Base-by-base conservation (phyloP, 1,140 invertebrate species). In the Aleiodes sp. region DNA sequence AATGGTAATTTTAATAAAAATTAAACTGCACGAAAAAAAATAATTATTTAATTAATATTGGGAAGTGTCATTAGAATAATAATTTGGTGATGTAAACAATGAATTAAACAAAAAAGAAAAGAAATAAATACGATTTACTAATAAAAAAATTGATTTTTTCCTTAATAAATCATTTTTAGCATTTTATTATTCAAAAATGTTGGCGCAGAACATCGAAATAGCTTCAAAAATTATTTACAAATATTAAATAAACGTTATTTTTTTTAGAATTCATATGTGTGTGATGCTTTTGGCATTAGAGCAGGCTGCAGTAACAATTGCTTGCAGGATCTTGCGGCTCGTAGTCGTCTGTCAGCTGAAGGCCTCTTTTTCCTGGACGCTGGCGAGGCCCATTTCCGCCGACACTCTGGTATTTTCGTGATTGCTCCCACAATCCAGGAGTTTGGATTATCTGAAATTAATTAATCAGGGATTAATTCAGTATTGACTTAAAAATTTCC, bases 381-480 rank as follows among this genome's bases (percentile, higher is more conserved):
- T 82, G 73, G 60, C 84, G 76, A 1, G 77, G 67, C 33, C 78
- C 79, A 46, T 70, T 66, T 4, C 14, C 70, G 28, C 63, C 71
- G 37, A 64, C 71, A 24, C 70, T 24, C 31, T 70, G n/a, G 59
- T 61, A 31, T 73, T 67, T 10, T 26, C 78, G 76, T 2, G 77
- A 77, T 41, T 89, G 56, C 24, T 68, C 88, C 89, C 89, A 90
- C 21, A 90, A 77, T 16, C 89, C 88, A 35, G 89, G 89, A 9
- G 89, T 90, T 84, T 90, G 88, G 66, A 90, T 86, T 61, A 90
- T 90, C 89, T 90, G 63, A 29, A 83, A 75, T 37, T 10, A 43
- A 31, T 46, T 46, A 33, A 4, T n/a, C 29, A 46, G 16, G 21
- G 33, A 12, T 39, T 41, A 16, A 67, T 33, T n/a, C n/a, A n/a